Conservation (phyloP, 1,140 invertebrate genomes). For the Sinella curviseta region DNA sequence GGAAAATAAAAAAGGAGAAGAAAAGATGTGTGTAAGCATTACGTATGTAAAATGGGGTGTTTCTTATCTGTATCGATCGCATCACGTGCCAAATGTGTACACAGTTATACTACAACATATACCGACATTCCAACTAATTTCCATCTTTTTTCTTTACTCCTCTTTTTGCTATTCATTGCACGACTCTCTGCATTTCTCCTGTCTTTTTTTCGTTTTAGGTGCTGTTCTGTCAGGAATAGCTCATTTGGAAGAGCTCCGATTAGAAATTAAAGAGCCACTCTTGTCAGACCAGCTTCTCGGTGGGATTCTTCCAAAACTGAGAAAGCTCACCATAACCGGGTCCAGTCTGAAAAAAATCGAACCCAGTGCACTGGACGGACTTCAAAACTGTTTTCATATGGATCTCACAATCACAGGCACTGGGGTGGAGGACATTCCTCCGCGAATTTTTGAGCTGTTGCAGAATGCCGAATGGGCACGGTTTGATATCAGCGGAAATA, state of each 20-base stretch:
- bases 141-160: neutral
- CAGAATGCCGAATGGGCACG: constrained; percentile 75
- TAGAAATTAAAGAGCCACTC: constrained; percentile 69
- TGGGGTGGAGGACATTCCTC: constrained; percentile 71
- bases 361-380: constrained; percentile 67
- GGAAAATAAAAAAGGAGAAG: neutral
- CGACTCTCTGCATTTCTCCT: neutral
- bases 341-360: constrained; percentile 67
- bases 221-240: constrained; percentile 60
- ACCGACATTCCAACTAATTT: neutral
- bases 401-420: constrained; percentile 74
- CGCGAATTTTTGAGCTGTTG: constrained; percentile 73
- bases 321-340: constrained; percentile 77
- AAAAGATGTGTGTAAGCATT: neutral
- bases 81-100: too few relatives aligned
- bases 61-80: too few relatives aligned
- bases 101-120: too few relatives aligned
- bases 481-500: constrained; percentile 77
- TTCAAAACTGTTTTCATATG: constrained; percentile 62
- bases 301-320: constrained; percentile 72
- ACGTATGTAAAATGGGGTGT: neutral
- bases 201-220: constrained; percentile 32
- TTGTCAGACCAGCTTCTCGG: constrained; percentile 71
- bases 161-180: neutral
- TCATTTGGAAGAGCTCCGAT: constrained; percentile 64